Evolutionary conservation across 1,140 invertebrate genomes (phyloP), one percentile per base, ranked within the genome.

Genomic region (Rhizoglyphus robini): DNA sequence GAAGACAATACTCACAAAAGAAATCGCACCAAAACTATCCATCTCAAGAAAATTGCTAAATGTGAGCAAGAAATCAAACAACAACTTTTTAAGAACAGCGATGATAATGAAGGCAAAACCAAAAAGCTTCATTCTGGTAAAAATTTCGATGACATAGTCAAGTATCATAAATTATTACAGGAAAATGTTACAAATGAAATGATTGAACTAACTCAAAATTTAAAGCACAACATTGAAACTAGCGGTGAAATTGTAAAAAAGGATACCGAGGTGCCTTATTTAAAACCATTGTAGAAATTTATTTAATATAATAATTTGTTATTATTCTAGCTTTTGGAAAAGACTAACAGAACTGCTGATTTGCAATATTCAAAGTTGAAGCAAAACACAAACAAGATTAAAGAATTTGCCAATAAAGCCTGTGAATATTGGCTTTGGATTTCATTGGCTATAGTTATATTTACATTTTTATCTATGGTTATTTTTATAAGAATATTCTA

Each of bases 391-490:
- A 82, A 86, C 8, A 84, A 86, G 72, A 76, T 96, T 29, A 83
- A 86, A 71, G 86, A 87, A 68, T 89, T 91, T 74, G 91, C 87
- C 25, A 83, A 83, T 23, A 85, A 86, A 67, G 86, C 86, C 0
- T 94, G 88, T 81, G 89, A 89, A 73, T 95, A 90, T 77, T 94
- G 90, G 88, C 82, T 95, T 65, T 93, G 89, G 89, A 73, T 93
- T 5, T 87, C 92, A 84, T 77, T 96, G 51, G 80, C 83, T 20
- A 78, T 89, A 67, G 90, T 95, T 29, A 80, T 89, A 70, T 77
- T 85, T 57, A 84, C 88, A 67, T 96, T 95, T 78, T 84, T 95
- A 65, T 87, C 87, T 89, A 88, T 88, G 86, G 81, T 89, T 27
- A 72, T 89, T 18, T 88, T 89, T 69, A 88, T 90, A 81, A 84